Percentiles rank a stretch among this genome's conserved stretches.
Evolutionary conservation across 2,797 vertebrate genomes (phyloP).

Genomic region (Sarcophilus harrisii): DNA sequence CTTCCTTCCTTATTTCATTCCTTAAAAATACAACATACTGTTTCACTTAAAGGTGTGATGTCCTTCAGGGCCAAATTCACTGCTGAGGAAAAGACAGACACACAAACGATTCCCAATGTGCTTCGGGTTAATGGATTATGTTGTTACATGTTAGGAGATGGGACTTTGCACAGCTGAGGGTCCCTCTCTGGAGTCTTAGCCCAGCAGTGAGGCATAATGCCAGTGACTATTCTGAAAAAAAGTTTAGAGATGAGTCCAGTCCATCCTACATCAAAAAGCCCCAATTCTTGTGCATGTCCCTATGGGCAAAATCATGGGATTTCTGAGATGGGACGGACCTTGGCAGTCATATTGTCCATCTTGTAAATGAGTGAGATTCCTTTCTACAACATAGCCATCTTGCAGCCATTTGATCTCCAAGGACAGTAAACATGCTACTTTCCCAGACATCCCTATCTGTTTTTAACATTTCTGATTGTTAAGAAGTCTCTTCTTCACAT

Average conservation of each 20-base stretch:
- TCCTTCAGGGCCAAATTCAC: conserved; percentile 10
- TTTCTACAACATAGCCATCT: not conserved
- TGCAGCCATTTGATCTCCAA: not conserved
- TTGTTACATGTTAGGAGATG: not conserved
- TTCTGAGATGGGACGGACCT: not conserved
- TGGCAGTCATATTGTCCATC: not conserved
- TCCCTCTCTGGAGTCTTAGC: not conserved
- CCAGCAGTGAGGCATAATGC: not conserved
- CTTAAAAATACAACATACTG: conserved; percentile 8
- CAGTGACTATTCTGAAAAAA: not conserved
- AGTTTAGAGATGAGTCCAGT: not conserved
- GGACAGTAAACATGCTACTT: not conserved
- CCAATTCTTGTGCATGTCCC: not conserved
- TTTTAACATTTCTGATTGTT: not conserved
- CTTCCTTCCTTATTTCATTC: conserved; percentile 27
- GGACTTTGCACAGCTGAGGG: not conserved
- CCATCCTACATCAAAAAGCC: not conserved
- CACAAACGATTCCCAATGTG: conserved; percentile 16
- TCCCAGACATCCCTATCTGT: not conserved
- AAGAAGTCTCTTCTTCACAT: not conserved
- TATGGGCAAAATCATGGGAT: not conserved
- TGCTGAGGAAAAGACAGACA: conserved; percentile 8
- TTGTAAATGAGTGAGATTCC: not conserved
- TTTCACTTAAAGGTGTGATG: conserved; percentile 45
- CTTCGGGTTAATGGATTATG: conserved; percentile 18